phyloP scores from a whole-genome alignment of 2,797 vertebrate genomes.

The Sphenodon punctatus region DNA sequence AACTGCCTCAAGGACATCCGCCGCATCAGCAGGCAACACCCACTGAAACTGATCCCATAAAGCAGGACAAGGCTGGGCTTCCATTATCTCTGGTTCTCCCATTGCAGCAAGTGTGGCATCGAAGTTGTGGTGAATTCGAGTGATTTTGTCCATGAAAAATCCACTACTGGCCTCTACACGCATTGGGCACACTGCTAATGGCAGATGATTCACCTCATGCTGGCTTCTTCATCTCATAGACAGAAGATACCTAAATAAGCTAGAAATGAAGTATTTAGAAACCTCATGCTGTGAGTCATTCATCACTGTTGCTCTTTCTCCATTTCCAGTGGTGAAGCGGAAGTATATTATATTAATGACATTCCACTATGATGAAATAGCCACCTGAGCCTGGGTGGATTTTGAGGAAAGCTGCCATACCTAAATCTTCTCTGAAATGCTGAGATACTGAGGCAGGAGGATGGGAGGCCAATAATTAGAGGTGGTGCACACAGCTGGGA shows the following conservation, averaged over 20 bases:
- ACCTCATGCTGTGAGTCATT: slow-evolving; percentile 35
- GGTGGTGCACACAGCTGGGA: neutral
- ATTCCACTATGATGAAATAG: slow-evolving; percentile 46
- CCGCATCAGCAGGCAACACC: no score
- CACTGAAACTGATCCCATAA: no score
- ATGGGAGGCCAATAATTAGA: slow-evolving; percentile 27
- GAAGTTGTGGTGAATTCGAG: no score
- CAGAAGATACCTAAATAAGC: slow-evolving; percentile 40
- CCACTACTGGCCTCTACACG: no score
- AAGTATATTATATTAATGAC: slow-evolving; percentile 58
- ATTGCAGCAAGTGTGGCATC: no score
- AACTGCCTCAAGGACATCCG: no score
- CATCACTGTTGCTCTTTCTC: slow-evolving; percentile 42
- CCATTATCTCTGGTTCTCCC: no score
- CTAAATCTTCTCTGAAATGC: fast-evolving
- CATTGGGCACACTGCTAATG: slow-evolving; percentile 31
- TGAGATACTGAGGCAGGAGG: slow-evolving; percentile 18
- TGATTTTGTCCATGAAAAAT: no score
- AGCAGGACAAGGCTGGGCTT: no score
- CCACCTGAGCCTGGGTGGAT: slow-evolving; percentile 25
- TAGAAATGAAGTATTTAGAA: slow-evolving; percentile 53
- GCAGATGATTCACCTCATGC: slow-evolving; percentile 25
- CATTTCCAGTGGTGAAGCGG: slow-evolving; percentile 37
- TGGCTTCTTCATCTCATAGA: slow-evolving; percentile 44
- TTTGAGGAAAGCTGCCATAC: neutral